These are phyloP conservation scores for Nemurella pictetii DNA, from an alignment of 2,888 invertebrate species.

Conservation along the genomic window DNA sequence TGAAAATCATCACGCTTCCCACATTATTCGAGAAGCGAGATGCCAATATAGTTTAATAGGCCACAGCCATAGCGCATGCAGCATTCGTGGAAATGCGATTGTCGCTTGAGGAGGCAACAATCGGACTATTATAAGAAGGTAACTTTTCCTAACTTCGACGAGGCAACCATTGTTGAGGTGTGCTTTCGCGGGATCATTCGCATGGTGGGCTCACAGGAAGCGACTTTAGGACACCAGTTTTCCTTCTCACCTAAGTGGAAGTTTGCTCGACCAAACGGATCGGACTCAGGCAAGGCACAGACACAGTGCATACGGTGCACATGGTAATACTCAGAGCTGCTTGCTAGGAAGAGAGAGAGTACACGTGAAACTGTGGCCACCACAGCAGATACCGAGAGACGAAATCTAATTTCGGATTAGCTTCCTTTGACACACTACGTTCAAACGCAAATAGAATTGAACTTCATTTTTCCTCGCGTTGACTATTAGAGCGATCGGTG, in stretches of 20 bases:
- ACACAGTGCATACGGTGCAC: not conserved
- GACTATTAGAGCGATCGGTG: not conserved
- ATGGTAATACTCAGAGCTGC: not conserved
- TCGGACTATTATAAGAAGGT: too few species aligned
- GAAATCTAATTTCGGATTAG: conserved; percentile 28
- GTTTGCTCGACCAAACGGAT: not conserved
- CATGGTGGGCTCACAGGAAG: not conserved
- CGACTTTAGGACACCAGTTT: not conserved
- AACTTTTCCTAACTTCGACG: not conserved
- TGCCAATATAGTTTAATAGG: conserved; percentile 19
- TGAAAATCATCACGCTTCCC: conserved; percentile 32
- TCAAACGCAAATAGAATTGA: conserved; percentile 19
- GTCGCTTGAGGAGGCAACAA: not conserved
- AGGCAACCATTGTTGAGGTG: not conserved
- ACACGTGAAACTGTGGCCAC: not conserved
- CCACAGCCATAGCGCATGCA: not conserved
- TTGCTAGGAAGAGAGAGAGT: not conserved
- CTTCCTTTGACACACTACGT: conserved; percentile 29
- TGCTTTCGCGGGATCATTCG: not conserved
- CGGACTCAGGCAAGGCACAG: not conserved
- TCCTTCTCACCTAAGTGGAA: not conserved
- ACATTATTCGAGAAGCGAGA: conserved; percentile 20
- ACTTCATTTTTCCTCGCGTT: conserved; percentile 13
- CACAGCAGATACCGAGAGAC: not conserved
- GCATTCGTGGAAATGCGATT: not conserved